phyloP scores from a whole-genome alignment of 2,113 vertebrate species.

The Beaufortia kweichowensis region DNA sequence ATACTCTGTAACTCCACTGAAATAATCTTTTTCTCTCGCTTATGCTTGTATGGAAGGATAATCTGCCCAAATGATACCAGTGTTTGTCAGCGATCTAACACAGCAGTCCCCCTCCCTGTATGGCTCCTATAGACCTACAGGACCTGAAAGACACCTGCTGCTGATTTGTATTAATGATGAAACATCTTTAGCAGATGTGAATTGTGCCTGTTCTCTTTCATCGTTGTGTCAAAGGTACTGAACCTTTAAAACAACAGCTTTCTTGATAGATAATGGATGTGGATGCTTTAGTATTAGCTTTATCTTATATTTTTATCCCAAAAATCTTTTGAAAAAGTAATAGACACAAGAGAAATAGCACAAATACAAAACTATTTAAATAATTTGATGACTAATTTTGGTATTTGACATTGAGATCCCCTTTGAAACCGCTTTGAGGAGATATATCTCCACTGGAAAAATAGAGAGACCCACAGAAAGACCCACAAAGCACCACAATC shows the following conservation, averaged over 20 bases:
- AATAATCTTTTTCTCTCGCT: background rate
- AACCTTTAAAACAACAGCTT: background rate
- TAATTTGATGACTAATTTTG: too few relatives aligned
- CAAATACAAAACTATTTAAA: too few relatives aligned
- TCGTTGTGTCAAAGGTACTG: background rate
- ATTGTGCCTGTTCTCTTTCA: slow-evolving; percentile 4
- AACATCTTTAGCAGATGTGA: background rate
- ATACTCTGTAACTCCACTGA: slow-evolving; percentile 11
- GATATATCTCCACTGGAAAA: too few relatives aligned
- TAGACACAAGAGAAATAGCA: too few relatives aligned
- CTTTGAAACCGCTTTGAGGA: too few relatives aligned
- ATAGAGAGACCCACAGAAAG: too few relatives aligned
- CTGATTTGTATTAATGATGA: slow-evolving; percentile 17
- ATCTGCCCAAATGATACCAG: slow-evolving; percentile 37
- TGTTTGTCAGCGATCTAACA: slow-evolving; percentile 41
- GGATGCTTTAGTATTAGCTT: too few relatives aligned
- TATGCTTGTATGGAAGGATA: slow-evolving; percentile 33
- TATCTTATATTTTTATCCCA: slow-evolving; percentile 6
- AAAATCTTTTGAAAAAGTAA: background rate
- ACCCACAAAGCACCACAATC: background rate
- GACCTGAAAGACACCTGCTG: slow-evolving; percentile 24
- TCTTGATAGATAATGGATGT: too few relatives aligned
- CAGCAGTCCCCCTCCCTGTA: background rate
- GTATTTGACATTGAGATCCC: too few relatives aligned
- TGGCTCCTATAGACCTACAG: slow-evolving; percentile 18